Percentiles rank a stretch among this genome's conserved stretches.
Evolutionary conservation across 1,140 invertebrate genomes (phyloP).

Genomic region (Ooceraea biroi): DNA sequence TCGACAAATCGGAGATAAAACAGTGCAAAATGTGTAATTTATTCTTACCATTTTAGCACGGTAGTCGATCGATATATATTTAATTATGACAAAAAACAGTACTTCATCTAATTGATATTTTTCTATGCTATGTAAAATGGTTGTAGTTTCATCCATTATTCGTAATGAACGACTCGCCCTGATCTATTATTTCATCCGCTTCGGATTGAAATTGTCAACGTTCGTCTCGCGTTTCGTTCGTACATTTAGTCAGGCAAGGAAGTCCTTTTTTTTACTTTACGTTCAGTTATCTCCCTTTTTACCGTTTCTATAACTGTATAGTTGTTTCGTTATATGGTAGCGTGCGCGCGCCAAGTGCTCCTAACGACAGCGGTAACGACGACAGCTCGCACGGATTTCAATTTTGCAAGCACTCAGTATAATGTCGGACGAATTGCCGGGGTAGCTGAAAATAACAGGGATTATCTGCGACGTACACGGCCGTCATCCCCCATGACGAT

Average conservation of each 20-base stretch:
- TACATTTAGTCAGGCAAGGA: too few relatives aligned
- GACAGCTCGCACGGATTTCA: slow-evolving; percentile 35
- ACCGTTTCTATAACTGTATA: neutral
- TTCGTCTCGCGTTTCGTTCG: too few relatives aligned
- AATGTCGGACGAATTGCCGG: slow-evolving; percentile 50
- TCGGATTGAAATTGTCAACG: too few relatives aligned
- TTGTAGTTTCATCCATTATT: too few relatives aligned
- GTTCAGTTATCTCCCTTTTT: neutral
- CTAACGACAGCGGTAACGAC: slow-evolving; percentile 35
- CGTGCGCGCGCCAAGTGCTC: slow-evolving; percentile 21
- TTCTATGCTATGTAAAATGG: neutral
- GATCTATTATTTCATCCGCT: too few relatives aligned
- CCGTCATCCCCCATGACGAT: slow-evolving; percentile 71
- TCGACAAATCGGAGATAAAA: neutral
- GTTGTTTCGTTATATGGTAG: neutral
- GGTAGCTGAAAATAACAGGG: slow-evolving; percentile 68
- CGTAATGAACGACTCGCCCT: too few relatives aligned
- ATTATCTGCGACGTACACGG: slow-evolving; percentile 52
- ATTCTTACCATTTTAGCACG: neutral
- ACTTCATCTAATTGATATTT: neutral
- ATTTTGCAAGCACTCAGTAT: slow-evolving; percentile 60
- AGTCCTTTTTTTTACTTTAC: neutral
- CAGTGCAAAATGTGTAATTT: neutral
- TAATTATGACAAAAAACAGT: neutral
- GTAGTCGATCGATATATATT: neutral